A percentile compares a stretch with the other conserved stretches of the same genome.
Evolutionary conservation across 2,888 invertebrate species (phyloP).

Genomic region (Drosophila neutralis): DNA sequence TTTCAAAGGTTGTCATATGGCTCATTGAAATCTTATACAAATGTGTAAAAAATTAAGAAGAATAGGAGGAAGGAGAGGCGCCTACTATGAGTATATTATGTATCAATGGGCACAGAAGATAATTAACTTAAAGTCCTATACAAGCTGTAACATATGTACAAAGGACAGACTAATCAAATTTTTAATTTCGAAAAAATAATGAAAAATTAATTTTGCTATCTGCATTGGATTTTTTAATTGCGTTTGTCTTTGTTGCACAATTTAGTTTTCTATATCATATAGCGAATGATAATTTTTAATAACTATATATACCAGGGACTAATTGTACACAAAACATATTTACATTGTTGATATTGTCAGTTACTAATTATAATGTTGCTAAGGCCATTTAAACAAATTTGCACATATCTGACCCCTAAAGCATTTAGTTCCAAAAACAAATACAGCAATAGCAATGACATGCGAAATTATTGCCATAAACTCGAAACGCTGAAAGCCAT

Average conservation of each 20-base stretch:
- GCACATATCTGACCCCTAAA: slow-evolving; percentile 14
- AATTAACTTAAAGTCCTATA: background rate
- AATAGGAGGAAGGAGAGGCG: background rate
- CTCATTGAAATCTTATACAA: slow-evolving; percentile 42
- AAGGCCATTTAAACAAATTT: slow-evolving; percentile 32
- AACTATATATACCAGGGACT: background rate
- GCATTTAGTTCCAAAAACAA: slow-evolving; percentile 20
- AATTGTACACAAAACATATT: background rate
- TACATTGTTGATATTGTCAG: slow-evolving; percentile 10
- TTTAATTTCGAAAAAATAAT: background rate
- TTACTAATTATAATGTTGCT: slow-evolving; percentile 22
- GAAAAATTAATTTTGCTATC: background rate
- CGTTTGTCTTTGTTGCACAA: background rate
- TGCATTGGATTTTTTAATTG: too few relatives aligned
- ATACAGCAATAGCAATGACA: slow-evolving; percentile 28
- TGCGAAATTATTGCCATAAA: background rate
- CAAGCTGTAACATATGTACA: background rate
- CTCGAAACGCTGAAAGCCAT: slow-evolving; percentile 6
- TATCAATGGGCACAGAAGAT: slow-evolving; percentile 1
- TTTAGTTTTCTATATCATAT: background rate
- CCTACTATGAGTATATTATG: background rate
- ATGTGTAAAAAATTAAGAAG: background rate
- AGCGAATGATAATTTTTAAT: background rate
- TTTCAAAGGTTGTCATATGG: slow-evolving; percentile 38
- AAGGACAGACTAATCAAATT: background rate